Percentiles rank a stretch among this genome's conserved stretches.
Evolutionary conservation across 2,797 vertebrate species (phyloP).

Genomic region (Schizopygopsis pylzovi): DNA sequence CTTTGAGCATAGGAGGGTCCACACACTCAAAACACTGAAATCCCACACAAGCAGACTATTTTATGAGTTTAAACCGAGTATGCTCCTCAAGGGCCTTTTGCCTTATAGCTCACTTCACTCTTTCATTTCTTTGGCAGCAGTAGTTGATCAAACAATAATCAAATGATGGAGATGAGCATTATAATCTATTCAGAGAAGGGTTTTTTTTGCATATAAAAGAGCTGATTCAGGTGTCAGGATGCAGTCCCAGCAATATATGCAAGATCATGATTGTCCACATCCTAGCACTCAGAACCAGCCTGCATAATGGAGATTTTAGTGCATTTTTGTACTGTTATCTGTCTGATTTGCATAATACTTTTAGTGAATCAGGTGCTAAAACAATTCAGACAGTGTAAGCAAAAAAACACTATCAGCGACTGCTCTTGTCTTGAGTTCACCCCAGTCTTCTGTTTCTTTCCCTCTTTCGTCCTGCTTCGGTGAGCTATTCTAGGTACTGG

Average conservation of each 20-base stretch:
- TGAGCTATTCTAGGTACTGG: neutral
- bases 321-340: neutral
- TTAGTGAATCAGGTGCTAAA: neutral
- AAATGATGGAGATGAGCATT: neutral
- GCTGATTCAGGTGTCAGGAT: neutral
- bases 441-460: neutral
- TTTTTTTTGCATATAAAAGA: neutral
- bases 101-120: neutral
- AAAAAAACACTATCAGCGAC: neutral
- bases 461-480: neutral
- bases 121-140: neutral
- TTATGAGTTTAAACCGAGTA: neutral
- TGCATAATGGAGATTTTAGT: neutral
- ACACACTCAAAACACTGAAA: constrained; percentile 20
- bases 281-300: neutral
- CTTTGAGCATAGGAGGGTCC: neutral
- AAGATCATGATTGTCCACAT: neutral
- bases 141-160: neutral
- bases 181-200: neutral
- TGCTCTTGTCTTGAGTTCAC: neutral
- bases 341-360: neutral
- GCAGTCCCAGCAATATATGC: neutral
- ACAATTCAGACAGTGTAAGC: neutral
- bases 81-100: neutral
- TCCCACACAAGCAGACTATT: constrained; percentile 13